Evolutionary conservation across 2,888 invertebrate genomes (phyloP).

Genomic region (Eupeodes latifasciatus): DNA sequence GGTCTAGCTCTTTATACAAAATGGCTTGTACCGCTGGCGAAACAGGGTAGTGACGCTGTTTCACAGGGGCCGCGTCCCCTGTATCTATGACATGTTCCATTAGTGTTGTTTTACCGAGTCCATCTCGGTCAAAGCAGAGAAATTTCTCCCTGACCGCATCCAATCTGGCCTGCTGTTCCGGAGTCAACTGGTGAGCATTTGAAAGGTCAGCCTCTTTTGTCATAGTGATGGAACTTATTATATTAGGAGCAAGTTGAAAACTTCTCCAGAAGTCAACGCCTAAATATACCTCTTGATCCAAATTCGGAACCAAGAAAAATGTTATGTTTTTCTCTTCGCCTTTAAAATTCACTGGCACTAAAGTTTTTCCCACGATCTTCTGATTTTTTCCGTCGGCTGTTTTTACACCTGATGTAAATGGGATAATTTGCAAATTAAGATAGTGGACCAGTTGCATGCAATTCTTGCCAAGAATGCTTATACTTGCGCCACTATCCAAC

Average conservation of each 20-base stretch:
- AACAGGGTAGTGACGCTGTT: slow-evolving; percentile 17
- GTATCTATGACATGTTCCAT: neutral
- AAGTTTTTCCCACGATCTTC: neutral
- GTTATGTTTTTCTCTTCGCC: neutral
- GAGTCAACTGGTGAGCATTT: neutral
- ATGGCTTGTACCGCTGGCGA: neutral
- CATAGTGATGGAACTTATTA: neutral
- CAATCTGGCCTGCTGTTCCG: neutral
- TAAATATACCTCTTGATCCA: slow-evolving; percentile 5
- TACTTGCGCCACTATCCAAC: neutral
- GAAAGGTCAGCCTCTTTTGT: neutral
- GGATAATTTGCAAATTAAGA: neutral
- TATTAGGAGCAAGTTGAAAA: slow-evolving; percentile 2
- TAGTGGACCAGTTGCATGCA: neutral
- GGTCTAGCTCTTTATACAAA: neutral
- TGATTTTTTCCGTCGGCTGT: slow-evolving; percentile 2
- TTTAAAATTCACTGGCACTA: neutral
- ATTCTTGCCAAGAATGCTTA: neutral
- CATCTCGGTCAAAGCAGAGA: neutral
- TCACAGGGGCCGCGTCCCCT: too few relatives aligned
- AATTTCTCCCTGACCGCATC: neutral
- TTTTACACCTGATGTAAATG: neutral
- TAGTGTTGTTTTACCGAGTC: neutral
- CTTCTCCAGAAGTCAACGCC: slow-evolving; percentile 30
- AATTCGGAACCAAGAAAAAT: neutral